phyloP scores from a whole-genome alignment of 2,888 invertebrate species.

The Terebella lapidaria region DNA sequence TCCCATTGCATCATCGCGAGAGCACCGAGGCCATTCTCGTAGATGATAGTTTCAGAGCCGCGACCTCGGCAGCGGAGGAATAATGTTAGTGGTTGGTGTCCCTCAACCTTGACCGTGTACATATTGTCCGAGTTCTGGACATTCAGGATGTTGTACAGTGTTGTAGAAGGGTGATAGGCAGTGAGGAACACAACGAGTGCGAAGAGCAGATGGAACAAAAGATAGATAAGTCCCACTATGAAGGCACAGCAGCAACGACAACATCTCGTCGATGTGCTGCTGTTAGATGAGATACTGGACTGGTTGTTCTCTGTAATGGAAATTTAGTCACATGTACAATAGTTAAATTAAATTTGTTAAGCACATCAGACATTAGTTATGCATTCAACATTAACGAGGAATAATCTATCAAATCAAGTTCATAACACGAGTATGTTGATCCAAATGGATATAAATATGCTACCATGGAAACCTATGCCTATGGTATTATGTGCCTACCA shows the following conservation, averaged over 20 bases:
- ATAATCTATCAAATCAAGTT: too few relatives aligned
- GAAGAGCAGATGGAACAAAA: neutral
- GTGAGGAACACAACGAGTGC: slow-evolving; percentile 2
- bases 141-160: neutral
- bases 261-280: too few relatives aligned
- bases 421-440: too few relatives aligned
- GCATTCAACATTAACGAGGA: too few relatives aligned
- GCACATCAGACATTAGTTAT: too few relatives aligned
- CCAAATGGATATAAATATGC: too few relatives aligned
- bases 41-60: slow-evolving; percentile 12
- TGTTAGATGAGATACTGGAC: too few relatives aligned
- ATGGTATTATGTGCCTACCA: too few relatives aligned
- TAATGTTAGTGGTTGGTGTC: slow-evolving; percentile 11
- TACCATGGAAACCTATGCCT: too few relatives aligned
- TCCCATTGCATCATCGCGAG: slow-evolving; percentile 11
- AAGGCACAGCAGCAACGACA: neutral
- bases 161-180: slow-evolving; percentile 4
- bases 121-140: slow-evolving; percentile 1
- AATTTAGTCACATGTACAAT: too few relatives aligned
- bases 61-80: slow-evolving; percentile 11
- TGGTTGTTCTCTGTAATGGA: too few relatives aligned
- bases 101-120: slow-evolving; percentile 1
- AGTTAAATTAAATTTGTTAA: too few relatives aligned
- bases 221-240: slow-evolving; percentile 1
- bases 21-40: slow-evolving; percentile 12